Evolutionary conservation across 2,888 invertebrate species (phyloP), one percentile per base, ranked within the genome.

Genomic region (Empis livida): DNA sequence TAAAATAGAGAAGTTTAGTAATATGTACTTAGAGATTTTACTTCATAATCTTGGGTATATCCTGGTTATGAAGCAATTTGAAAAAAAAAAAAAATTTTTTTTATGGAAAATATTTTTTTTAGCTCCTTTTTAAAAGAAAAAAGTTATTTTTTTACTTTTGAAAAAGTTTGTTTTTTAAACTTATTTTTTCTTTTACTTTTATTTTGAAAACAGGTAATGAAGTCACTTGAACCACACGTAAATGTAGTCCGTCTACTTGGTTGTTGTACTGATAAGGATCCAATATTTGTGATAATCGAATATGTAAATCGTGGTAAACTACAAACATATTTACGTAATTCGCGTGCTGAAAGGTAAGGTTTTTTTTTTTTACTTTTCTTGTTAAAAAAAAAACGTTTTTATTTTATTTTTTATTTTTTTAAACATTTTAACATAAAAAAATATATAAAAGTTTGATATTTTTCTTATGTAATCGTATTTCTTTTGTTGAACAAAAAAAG

Each of bases 281-380:
- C 94, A 10, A 79, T 89, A 50, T 83, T 93, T 62, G 85, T 94
- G 17, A 88, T 95, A 57, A 84, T 95, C 79, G 94, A 95, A 69
- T 93, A 85, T 63, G 85, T 93, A 10, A 80, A 82, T 57, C 76
- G 84, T 17, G 94, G 94, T 1, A 93, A 93, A 69, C 74, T 95
- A 47, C 92, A 92, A 67, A 84, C 87, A 58, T 93, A 86, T 65
- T 73, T 95, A 27, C 70, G 94, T 42, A 84, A 82, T 57, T 91
- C 90, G 1, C 74, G 94, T 50, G 89, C 89, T 1, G 86, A 89
- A 62, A 76, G 90, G 47, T 68, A 58, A 57, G 57, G 20, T 41
- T 17, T 37, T 46, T 37, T 17, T 43, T 47, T 42, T 10, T 13
- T 20, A 27, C 27, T 42, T 42, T 42, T 42, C 13, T 27, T 27